Conservation (phyloP, 2,888 invertebrate species). For the Acrobasis repandana region DNA sequence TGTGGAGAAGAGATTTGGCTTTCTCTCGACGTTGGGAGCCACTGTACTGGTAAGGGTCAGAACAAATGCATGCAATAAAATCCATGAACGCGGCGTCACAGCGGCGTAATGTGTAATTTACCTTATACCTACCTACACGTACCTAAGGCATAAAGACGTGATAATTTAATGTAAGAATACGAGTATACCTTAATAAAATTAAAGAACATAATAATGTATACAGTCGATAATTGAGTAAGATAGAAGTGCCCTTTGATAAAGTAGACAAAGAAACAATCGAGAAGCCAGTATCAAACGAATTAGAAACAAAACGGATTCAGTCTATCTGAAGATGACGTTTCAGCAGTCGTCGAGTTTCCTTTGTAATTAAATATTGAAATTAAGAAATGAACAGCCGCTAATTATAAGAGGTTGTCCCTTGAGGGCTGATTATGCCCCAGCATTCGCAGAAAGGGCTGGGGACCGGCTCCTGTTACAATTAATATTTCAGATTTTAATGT, state of each 20-base stretch:
- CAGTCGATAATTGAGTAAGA: constrained; percentile 27
- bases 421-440: constrained; percentile 78
- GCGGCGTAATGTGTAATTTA: no score
- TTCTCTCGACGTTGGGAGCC: no score
- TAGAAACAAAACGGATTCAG: constrained; percentile 71
- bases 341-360: constrained; percentile 82
- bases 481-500: constrained; percentile 74
- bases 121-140: no score
- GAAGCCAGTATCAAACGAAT: constrained; percentile 67
- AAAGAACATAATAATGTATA: no score
- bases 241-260: constrained; percentile 61
- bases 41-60: no score
- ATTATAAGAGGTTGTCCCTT: constrained; percentile 82
- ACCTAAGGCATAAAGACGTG: no score
- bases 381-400: constrained; percentile 84
- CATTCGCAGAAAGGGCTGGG: constrained; percentile 74
- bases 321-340: constrained; percentile 81
- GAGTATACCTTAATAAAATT: no score
- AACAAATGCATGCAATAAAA: no score
- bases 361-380: constrained; percentile 85
- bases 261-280: constrained; percentile 64
- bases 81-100: no score
- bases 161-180: no score
- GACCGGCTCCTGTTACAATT: constrained; percentile 67
- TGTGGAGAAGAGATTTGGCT: no score